Conservation (phyloP, 2,113 vertebrate species). For the Heterotis niloticus region DNA sequence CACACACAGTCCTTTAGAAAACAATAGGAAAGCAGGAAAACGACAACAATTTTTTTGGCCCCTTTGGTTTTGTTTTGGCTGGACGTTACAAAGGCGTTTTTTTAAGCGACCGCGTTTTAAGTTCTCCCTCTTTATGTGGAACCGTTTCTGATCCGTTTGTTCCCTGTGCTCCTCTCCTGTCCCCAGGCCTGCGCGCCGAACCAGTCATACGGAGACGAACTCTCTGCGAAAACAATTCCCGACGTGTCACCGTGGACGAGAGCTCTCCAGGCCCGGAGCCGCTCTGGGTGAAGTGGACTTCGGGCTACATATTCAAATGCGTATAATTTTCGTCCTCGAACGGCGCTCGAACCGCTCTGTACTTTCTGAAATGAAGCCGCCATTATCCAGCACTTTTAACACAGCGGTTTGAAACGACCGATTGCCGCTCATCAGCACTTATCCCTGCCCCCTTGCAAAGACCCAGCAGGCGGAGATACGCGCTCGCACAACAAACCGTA, state of each 20-base stretch:
- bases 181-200: too few species aligned
- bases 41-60: too few species aligned
- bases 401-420: not conserved
- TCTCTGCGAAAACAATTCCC: not conserved
- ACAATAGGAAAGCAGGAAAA: conserved; percentile 37
- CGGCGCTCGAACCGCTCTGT: conserved; percentile 10
- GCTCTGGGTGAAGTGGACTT: conserved; percentile 20
- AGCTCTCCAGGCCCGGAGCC: conserved; percentile 9
- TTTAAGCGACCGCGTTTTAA: too few species aligned
- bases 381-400: conserved; percentile 16
- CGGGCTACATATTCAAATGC: conserved; percentile 20
- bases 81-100: too few species aligned
- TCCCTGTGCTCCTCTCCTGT: not conserved
- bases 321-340: conserved; percentile 21
- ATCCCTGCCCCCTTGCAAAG: conserved; percentile 2
- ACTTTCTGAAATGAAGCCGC: conserved; percentile 18
- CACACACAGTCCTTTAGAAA: conserved; percentile 53
- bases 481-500: not conserved
- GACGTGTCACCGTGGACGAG: not conserved
- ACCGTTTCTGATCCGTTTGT: too few species aligned
- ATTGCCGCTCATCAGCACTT: conserved; percentile 18
- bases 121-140: too few species aligned
- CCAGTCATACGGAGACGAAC: not conserved
- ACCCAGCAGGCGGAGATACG: not conserved
- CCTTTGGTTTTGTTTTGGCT: too few species aligned